Evolutionary conservation across 2,113 vertebrate species (phyloP).

Genomic region (Mormyrus lacerda): DNA sequence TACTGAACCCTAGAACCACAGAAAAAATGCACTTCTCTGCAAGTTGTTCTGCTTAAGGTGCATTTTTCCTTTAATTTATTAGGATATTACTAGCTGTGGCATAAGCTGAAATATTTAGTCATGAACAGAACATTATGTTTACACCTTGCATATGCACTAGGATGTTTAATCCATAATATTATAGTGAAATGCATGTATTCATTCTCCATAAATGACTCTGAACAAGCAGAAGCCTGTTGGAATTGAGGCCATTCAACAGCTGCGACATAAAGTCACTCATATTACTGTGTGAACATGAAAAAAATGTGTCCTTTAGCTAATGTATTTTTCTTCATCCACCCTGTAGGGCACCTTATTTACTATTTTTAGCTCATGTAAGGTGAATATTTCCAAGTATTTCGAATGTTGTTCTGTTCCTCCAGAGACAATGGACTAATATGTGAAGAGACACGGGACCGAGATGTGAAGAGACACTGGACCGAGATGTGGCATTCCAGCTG

Average conservation of each 20-base stretch:
- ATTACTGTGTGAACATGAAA: neutral
- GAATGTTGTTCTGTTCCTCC: neutral
- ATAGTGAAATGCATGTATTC: neutral
- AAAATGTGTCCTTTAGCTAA: neutral
- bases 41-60: neutral
- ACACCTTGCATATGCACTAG: neutral
- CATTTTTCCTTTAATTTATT: conserved; percentile 55
- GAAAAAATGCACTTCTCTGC: neutral
- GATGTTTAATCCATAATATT: neutral
- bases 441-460: neutral
- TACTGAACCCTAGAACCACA: neutral
- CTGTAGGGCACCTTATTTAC: neutral
- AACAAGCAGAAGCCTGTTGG: neutral
- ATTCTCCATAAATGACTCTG: neutral
- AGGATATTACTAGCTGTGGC: neutral
- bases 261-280: neutral
- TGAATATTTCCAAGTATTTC: neutral
- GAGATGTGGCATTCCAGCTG: neutral
- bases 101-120: neutral
- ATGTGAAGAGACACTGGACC: neutral
- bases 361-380: neutral
- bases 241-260: neutral
- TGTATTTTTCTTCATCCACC: neutral
- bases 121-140: neutral
- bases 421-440: neutral